Percentiles rank a stretch among this genome's conserved stretches.
Conservation (phyloP, 2,797 vertebrate species). For the Aplochiton taeniatus region DNA sequence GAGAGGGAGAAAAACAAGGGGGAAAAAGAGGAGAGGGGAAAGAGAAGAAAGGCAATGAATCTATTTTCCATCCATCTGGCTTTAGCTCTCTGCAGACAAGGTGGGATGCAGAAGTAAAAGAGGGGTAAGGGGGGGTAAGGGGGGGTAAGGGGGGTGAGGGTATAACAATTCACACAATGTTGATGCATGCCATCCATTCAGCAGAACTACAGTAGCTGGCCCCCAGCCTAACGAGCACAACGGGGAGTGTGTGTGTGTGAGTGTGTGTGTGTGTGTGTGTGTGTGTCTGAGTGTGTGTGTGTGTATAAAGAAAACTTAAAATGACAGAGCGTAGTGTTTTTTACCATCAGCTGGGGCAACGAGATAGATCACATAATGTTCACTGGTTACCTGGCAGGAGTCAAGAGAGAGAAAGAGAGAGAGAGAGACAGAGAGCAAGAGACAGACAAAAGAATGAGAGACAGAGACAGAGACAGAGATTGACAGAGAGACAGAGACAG, state of each 20-base stretch:
- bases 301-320: too few species aligned
- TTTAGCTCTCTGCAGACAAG: constrained; percentile 44
- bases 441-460: too few species aligned
- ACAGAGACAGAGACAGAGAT: too few species aligned
- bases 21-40: constrained; percentile 17
- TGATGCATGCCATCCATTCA: constrained; percentile 55
- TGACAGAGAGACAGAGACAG: too few species aligned
- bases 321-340: too few species aligned
- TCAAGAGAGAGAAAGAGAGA: too few species aligned
- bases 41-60: constrained; percentile 35
- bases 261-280: neutral
- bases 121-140: neutral
- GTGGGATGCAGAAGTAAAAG: constrained; percentile 5
- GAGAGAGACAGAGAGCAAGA: too few species aligned
- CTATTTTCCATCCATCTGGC: constrained; percentile 51
- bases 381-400: too few species aligned
- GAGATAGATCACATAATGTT: too few species aligned
- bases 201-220: constrained; percentile 1
- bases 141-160: neutral
- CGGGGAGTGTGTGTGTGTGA: neutral
- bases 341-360: too few species aligned
- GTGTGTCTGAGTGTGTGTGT: neutral
- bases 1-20: neutral
- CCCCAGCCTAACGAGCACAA: neutral
- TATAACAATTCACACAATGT: constrained; percentile 48